Evolutionary conservation across 2,113 vertebrate species (phyloP).

Genomic region (Arothron firmamentum): DNA sequence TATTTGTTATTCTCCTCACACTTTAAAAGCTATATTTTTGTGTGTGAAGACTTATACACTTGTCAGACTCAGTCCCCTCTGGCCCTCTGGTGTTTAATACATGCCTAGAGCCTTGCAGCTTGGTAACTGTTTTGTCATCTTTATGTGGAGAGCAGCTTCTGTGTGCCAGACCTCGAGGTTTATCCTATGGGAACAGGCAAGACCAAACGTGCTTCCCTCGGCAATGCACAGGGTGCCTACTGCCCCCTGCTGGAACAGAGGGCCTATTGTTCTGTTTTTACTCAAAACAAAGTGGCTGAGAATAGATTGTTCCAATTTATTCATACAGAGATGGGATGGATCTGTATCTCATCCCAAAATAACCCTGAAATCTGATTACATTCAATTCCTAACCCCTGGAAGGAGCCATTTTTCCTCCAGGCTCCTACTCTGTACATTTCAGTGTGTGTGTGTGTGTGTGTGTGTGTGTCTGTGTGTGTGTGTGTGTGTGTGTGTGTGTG

Average conservation of each 20-base stretch:
- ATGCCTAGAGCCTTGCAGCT: constrained; percentile 59
- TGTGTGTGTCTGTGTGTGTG: constrained; percentile 14
- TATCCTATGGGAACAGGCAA: constrained; percentile 48
- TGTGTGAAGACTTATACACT: constrained; percentile 64
- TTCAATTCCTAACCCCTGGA: constrained; percentile 61
- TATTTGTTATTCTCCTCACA: constrained; percentile 56
- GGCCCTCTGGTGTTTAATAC: constrained; percentile 72
- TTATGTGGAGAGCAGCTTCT: constrained; percentile 66
- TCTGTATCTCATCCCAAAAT: constrained; percentile 70
- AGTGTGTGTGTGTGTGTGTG: constrained; percentile 13
- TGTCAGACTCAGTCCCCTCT: constrained; percentile 64
- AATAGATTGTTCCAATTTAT: constrained; percentile 75
- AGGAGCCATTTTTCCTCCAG: constrained; percentile 58
- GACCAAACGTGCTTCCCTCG: constrained; percentile 12
- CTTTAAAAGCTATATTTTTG: constrained; percentile 50
- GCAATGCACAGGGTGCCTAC: constrained; percentile 67
- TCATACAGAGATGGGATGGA: constrained; percentile 59
- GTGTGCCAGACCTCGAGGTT: constrained; percentile 60
- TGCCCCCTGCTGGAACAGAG: constrained; percentile 75
- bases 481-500: constrained; percentile 18
- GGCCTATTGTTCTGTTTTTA: constrained; percentile 35
- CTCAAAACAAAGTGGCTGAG: constrained; percentile 64
- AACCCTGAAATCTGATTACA: constrained; percentile 72
- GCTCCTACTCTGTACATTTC: constrained; percentile 28
- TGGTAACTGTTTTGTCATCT: constrained; percentile 70